phyloP scores from a whole-genome alignment of 2,888 invertebrate genomes.

The Ennomos erosarius region DNA sequence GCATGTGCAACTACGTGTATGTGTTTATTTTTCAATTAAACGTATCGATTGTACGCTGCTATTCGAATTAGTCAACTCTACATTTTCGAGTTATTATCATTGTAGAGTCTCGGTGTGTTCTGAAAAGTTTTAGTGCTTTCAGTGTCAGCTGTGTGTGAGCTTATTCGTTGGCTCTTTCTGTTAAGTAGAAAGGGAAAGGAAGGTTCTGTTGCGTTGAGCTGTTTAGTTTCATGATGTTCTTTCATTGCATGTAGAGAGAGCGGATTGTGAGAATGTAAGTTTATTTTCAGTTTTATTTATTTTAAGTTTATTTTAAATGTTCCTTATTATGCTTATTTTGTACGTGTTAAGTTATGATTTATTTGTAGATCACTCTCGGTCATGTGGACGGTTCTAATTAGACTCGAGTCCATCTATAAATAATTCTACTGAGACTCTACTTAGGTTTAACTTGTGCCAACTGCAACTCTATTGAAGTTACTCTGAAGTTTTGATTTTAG shows the following conservation, averaged over 20 bases:
- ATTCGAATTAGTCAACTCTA: conserved; percentile 52
- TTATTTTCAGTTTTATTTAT: conserved; percentile 33
- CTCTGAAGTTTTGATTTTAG: conserved; percentile 34
- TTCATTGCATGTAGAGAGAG: conserved; percentile 68
- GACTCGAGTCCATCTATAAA: conserved; percentile 70
- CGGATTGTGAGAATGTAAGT: conserved; percentile 75
- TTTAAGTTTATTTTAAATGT: conserved; percentile 23
- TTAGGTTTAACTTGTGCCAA: conserved; percentile 64
- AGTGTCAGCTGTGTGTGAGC: conserved; percentile 76
- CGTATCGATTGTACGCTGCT: conserved; percentile 55
- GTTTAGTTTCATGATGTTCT: conserved; percentile 77
- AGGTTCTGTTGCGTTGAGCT: conserved; percentile 66
- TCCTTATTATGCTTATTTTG: conserved; percentile 38
- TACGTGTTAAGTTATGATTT: conserved; percentile 57
- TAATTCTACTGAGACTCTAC: conserved; percentile 70
- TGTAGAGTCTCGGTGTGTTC: conserved; percentile 62
- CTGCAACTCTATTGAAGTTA: conserved; percentile 38
- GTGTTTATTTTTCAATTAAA: conserved; percentile 45
- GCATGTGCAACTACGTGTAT: conserved; percentile 50
- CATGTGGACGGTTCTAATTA: conserved; percentile 71
- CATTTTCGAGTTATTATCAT: conserved; percentile 54
- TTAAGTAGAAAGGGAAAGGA: conserved; percentile 75
- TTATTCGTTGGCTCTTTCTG: conserved; percentile 69
- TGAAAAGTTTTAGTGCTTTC: conserved; percentile 81
- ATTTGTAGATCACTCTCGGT: conserved; percentile 65